A percentile compares a stretch with the other conserved stretches of the same genome.
phyloP scores from a whole-genome alignment of 2,113 vertebrate species.

The Salvelinus sp. region DNA sequence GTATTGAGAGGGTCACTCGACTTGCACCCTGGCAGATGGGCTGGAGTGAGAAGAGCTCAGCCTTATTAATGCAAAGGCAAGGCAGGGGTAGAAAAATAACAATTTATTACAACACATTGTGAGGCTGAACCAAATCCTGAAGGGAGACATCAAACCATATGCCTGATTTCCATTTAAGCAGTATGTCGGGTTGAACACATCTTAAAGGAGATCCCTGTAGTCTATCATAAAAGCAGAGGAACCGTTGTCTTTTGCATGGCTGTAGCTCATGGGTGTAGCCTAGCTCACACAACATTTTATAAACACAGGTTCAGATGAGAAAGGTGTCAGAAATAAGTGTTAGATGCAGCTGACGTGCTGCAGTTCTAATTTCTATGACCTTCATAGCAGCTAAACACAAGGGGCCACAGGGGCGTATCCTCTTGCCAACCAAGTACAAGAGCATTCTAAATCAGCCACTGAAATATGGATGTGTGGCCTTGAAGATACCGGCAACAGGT shows the following conservation, averaged over 20 bases:
- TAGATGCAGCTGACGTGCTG: constrained; percentile 6
- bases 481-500: background rate
- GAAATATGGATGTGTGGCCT: constrained; percentile 10
- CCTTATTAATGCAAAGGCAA: constrained; percentile 20
- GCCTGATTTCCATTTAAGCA: background rate
- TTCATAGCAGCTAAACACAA: constrained; percentile 28
- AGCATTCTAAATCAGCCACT: constrained; percentile 1
- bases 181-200: background rate
- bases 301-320: background rate
- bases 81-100: constrained; percentile 10
- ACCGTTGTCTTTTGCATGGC: background rate
- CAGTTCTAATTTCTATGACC: constrained; percentile 35
- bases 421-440: constrained; percentile 17
- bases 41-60: constrained; percentile 3
- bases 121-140: background rate
- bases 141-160: constrained; percentile 3
- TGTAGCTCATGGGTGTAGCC: background rate
- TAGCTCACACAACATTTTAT: background rate
- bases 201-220: background rate
- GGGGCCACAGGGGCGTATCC: constrained; percentile 10
- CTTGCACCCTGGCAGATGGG: constrained; percentile 42
- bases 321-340: constrained; percentile 19
- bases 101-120: background rate
- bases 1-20: constrained; percentile 38
- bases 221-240: background rate